Percentiles rank a stretch among this genome's conserved stretches.
phyloP scores from a whole-genome alignment of 2,888 invertebrate species.

The Dioctria linearis region DNA sequence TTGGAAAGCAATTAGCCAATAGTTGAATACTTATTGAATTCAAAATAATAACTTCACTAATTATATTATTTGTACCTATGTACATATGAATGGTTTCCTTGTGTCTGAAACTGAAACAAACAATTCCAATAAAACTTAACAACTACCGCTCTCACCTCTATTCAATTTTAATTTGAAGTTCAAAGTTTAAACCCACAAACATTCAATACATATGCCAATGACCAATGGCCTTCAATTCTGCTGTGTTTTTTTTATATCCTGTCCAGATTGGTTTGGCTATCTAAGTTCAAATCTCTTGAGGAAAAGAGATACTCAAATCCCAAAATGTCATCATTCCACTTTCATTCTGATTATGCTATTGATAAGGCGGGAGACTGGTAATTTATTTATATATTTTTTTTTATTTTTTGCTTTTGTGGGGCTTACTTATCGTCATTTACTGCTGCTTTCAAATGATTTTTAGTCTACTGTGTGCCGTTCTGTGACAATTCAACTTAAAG shows the following conservation, averaged over 20 bases:
- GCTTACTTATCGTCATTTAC: too few species aligned
- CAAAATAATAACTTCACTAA: background rate
- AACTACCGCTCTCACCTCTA: constrained; percentile 20
- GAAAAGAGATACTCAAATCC: background rate
- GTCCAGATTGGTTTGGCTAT: background rate
- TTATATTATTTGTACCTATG: background rate
- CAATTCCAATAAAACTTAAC: constrained; percentile 29
- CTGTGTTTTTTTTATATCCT: background rate
- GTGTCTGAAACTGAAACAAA: background rate
- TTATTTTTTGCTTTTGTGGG: too few species aligned
- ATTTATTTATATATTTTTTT: too few species aligned
- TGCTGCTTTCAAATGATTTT: too few species aligned
- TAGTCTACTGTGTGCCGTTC: too few species aligned
- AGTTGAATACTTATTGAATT: too few species aligned
- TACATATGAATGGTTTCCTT: constrained; percentile 34
- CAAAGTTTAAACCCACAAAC: constrained; percentile 22
- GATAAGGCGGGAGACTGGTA: too few species aligned
- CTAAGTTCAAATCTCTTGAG: background rate
- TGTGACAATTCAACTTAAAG: too few species aligned
- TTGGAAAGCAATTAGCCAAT: too few species aligned
- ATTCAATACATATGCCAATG: background rate
- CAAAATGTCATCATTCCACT: background rate
- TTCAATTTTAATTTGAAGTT: constrained; percentile 40
- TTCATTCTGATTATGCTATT: too few species aligned
- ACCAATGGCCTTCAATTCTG: constrained; percentile 4